These are phyloP conservation scores for Tadarida brasiliensis DNA, from an alignment of 2,797 vertebrate genomes.

Conservation along the genomic window DNA sequence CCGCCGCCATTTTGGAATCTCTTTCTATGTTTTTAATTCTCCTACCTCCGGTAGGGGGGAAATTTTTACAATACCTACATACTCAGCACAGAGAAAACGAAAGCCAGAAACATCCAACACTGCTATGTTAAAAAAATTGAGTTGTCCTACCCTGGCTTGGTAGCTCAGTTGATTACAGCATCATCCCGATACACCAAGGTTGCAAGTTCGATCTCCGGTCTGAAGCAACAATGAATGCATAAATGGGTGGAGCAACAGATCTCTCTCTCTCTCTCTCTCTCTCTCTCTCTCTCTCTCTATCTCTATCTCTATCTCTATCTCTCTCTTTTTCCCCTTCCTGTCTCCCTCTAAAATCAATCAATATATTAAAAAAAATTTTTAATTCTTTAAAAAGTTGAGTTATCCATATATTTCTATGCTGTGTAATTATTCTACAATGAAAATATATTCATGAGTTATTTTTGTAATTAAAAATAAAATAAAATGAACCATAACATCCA, in stretches of 20 bases:
- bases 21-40: slow-evolving; percentile 65
- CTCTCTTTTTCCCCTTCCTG: neutral
- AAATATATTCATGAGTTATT: slow-evolving; percentile 8
- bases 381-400: neutral
- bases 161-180: neutral
- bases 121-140: neutral
- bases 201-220: neutral
- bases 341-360: neutral
- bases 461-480: slow-evolving; percentile 13
- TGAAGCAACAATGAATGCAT: neutral
- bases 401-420: neutral
- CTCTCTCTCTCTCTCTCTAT: too few relatives aligned
- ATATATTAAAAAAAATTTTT: too few relatives aligned
- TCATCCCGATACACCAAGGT: neutral
- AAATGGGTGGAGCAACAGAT: neutral
- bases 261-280: neutral
- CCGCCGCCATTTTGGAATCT: too few relatives aligned
- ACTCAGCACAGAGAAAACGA: slow-evolving; percentile 26
- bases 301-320: too few relatives aligned
- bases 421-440: slow-evolving; percentile 10
- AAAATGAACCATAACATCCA: neutral
- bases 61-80: slow-evolving; percentile 1
- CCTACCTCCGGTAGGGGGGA: neutral
- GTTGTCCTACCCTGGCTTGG: neutral
- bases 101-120: slow-evolving; percentile 3